Percentiles rank a stretch among this genome's conserved stretches.
Evolutionary conservation across 2,888 invertebrate genomes (phyloP).

Genomic region (Gastracanthus pulcherrimus): DNA sequence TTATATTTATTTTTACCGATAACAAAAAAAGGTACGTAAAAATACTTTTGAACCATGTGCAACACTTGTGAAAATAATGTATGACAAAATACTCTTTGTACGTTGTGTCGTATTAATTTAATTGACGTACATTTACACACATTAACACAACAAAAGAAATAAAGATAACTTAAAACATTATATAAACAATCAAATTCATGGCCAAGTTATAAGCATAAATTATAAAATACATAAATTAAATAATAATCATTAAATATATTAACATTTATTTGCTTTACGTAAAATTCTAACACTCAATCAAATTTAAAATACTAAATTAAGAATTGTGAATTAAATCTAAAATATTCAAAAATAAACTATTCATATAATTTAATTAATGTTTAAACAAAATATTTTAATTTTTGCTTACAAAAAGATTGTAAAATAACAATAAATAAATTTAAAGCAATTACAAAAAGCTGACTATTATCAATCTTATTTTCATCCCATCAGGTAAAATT

Average conservation of each 20-base stretch:
- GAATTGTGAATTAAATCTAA: neutral
- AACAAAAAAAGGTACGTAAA: neutral
- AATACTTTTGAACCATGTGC: neutral
- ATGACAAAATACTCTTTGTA: neutral
- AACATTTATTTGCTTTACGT: neutral
- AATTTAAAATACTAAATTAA: neutral
- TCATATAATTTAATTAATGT: too few relatives aligned
- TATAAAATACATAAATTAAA: neutral
- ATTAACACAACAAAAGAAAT: neutral
- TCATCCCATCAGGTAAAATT: neutral
- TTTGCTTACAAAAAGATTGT: too few relatives aligned
- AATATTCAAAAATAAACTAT: neutral
- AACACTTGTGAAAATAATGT: neutral
- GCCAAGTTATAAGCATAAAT: neutral
- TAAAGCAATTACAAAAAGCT: too few relatives aligned
- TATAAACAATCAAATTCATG: neutral
- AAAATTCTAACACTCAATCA: too few relatives aligned
- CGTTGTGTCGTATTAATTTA: neutral
- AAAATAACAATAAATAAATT: too few relatives aligned
- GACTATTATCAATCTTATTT: too few relatives aligned
- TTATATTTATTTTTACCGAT: neutral
- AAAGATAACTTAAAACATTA: neutral
- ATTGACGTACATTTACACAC: neutral
- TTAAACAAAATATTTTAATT: too few relatives aligned
- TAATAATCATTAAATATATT: neutral